Conservation (phyloP, 2,113 vertebrate genomes). For the Sceloporus tristichus region DNA sequence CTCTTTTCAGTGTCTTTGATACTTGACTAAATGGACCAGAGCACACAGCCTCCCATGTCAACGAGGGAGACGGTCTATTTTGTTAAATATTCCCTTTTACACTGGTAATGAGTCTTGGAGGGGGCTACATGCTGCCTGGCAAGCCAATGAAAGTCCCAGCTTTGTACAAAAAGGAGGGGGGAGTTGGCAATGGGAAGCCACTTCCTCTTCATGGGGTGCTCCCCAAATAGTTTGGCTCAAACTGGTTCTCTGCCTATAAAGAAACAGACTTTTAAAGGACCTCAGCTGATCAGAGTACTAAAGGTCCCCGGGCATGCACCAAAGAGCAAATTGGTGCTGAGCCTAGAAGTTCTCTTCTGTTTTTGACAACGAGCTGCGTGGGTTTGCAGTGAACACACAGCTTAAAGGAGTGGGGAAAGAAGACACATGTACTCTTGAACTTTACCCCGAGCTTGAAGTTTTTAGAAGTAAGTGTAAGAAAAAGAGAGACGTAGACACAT, state of each 20-base stretch:
- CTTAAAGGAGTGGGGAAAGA: slow-evolving; percentile 64
- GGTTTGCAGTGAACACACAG: slow-evolving; percentile 52
- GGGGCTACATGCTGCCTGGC: slow-evolving; percentile 70
- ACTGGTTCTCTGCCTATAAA: slow-evolving; percentile 73
- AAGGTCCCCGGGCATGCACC: slow-evolving; percentile 62
- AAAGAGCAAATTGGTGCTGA: slow-evolving; percentile 50
- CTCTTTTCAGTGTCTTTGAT: slow-evolving; percentile 71
- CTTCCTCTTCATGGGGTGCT: slow-evolving; percentile 56
- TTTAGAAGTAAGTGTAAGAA: slow-evolving; percentile 47
- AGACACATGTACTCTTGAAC: slow-evolving; percentile 66
- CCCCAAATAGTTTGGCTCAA: slow-evolving; percentile 70
- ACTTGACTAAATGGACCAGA: slow-evolving; percentile 86
- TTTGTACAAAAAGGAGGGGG: slow-evolving; percentile 65
- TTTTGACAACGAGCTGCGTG: slow-evolving; percentile 65
- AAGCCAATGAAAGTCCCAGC: slow-evolving; percentile 79
- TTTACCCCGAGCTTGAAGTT: slow-evolving; percentile 72
- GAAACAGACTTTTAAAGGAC: slow-evolving; percentile 66
- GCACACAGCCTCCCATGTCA: slow-evolving; percentile 75
- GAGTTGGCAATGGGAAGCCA: slow-evolving; percentile 63
- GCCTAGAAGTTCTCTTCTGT: slow-evolving; percentile 22
- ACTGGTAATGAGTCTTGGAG: slow-evolving; percentile 78
- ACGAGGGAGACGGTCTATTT: slow-evolving; percentile 80
- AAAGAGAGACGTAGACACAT: slow-evolving; percentile 26
- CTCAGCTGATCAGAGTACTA: slow-evolving; percentile 67
- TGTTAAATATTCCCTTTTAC: slow-evolving; percentile 91